phyloP scores from a whole-genome alignment of 2,113 vertebrate genomes.

The Caretta caretta region DNA sequence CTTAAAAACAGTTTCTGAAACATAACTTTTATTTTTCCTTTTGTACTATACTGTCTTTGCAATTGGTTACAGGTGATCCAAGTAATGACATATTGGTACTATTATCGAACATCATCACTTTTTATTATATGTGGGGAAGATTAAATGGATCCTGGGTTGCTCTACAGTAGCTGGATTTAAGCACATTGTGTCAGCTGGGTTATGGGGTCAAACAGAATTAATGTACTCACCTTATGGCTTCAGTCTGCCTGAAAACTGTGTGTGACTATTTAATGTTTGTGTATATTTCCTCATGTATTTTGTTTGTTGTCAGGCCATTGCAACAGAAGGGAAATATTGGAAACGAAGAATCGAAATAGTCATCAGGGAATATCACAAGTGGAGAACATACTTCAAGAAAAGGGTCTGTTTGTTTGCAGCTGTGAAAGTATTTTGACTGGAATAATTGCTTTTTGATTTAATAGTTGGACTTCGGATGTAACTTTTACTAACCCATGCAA shows the following conservation, averaged over 20 bases:
- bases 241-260: constrained; percentile 57
- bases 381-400: constrained; percentile 99
- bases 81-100: constrained; percentile 14
- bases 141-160: constrained; percentile 28
- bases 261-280: not conserved
- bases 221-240: constrained; percentile 50
- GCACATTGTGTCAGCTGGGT: constrained; percentile 25
- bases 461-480: not conserved
- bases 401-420: constrained; percentile 81
- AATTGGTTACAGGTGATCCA: not conserved
- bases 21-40: not conserved
- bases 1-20: not conserved
- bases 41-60: not conserved
- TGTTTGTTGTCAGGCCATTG: constrained; percentile 82
- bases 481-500: not conserved
- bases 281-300: constrained; percentile 26
- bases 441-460: not conserved
- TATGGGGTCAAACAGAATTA: constrained; percentile 40
- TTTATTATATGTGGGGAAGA: constrained; percentile 33
- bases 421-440: not conserved
- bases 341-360: constrained; percentile 96
- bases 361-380: constrained; percentile 97
- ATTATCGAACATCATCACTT: not conserved
- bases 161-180: constrained; percentile 26
- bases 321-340: constrained; percentile 94